Conservation (phyloP, 30 jellyfish, hydroid and myxozoan species). For the Aurelia coerulea region DNA sequence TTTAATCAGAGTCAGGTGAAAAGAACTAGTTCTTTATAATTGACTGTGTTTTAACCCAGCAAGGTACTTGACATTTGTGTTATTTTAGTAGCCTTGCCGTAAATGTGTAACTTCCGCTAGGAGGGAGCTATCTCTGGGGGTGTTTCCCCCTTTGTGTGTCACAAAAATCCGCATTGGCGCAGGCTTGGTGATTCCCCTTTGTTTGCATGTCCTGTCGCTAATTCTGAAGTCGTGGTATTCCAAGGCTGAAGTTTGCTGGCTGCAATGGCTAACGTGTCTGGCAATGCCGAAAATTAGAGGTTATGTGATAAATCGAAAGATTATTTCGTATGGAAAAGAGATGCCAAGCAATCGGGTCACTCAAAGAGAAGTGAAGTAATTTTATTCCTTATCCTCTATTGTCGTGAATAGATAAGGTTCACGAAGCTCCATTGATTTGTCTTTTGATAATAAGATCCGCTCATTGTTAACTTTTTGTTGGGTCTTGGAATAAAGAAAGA, state of each 20-base stretch:
- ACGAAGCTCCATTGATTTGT: conserved; percentile 21
- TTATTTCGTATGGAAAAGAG: conserved; percentile 16
- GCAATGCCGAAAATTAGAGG: conserved; percentile 61
- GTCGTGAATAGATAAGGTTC: conserved; percentile 1
- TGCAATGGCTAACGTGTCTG: conserved; percentile 23
- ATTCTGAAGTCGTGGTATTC: conserved; percentile 32
- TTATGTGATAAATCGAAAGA: conserved; percentile 58
- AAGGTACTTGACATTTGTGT: too few relatives aligned
- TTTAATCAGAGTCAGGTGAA: too few relatives aligned
- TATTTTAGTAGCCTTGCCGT: too few relatives aligned
- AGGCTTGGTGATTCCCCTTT: conserved; percentile 42
- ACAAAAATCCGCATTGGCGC: conserved; percentile 15
- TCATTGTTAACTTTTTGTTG: conserved; percentile 14
- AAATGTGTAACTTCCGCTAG: too few relatives aligned
- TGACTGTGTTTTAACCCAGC: too few relatives aligned
- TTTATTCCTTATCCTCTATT: neutral
- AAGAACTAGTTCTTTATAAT: too few relatives aligned
- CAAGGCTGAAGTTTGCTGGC: conserved; percentile 40
- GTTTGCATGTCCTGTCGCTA: conserved; percentile 36
- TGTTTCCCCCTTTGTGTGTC: neutral
- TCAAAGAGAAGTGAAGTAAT: conserved; percentile 45
- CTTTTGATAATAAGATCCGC: conserved; percentile 22
- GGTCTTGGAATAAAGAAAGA: conserved; percentile 9
- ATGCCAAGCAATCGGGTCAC: conserved; percentile 43
- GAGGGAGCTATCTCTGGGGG: too few relatives aligned